Evolutionary conservation across 2,888 invertebrate species (phyloP).

Genomic region (Megastigmus dorsalis): DNA sequence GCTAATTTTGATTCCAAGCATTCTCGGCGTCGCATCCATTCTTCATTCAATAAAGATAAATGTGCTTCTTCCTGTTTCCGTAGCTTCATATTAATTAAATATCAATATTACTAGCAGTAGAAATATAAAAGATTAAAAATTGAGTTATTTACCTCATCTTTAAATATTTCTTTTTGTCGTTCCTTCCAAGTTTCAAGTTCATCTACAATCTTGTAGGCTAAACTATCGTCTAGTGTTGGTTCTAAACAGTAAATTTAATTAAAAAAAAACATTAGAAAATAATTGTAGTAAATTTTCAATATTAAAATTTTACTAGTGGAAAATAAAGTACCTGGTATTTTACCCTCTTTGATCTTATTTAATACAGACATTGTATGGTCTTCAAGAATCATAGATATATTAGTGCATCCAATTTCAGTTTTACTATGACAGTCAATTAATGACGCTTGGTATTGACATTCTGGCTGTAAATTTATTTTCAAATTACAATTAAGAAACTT

Average conservation of each 20-base stretch:
- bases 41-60: conserved; percentile 75
- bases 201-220: conserved; percentile 78
- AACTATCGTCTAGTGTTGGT: conserved; percentile 67
- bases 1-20: conserved; percentile 78
- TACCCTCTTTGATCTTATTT: conserved; percentile 25
- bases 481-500: too few relatives aligned
- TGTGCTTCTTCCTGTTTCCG: conserved; percentile 79
- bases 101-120: too few relatives aligned
- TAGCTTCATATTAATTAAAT: conserved; percentile 70
- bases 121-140: conserved; percentile 27
- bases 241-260: conserved; percentile 55
- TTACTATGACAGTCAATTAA: conserved; percentile 60
- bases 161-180: conserved; percentile 80
- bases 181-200: conserved; percentile 86
- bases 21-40: conserved; percentile 77
- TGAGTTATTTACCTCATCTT: conserved; percentile 75
- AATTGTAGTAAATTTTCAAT: neutral
- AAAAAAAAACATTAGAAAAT: conserved; percentile 14
- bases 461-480: conserved; percentile 56
- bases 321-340: conserved; percentile 2
- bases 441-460: conserved; percentile 63
- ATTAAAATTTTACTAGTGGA: neutral
- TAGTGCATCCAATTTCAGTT: conserved; percentile 63
- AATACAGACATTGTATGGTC: conserved; percentile 57
- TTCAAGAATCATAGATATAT: conserved; percentile 64